phyloP scores from a whole-genome alignment of 1,140 invertebrate species.

The Papilio xuthus region DNA sequence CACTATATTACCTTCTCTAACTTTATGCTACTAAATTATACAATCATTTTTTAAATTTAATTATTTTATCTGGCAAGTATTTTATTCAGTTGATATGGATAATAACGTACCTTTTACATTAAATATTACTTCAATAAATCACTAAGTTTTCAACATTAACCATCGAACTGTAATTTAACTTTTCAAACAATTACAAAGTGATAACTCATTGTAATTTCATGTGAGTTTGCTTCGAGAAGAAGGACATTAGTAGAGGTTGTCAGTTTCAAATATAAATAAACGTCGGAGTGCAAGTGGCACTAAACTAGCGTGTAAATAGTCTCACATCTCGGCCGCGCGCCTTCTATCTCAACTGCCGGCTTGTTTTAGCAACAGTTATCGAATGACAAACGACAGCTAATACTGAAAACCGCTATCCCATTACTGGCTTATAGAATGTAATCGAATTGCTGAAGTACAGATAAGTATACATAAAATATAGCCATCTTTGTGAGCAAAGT shows the following conservation, averaged over 20 bases:
- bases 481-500: neutral
- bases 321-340: slow-evolving; percentile 19
- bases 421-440: slow-evolving; percentile 18
- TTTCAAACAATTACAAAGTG: neutral
- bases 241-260: neutral
- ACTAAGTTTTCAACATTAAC: no score
- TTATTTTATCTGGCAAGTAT: neutral
- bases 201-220: neutral
- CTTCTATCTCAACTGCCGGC: neutral
- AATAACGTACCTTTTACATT: no score
- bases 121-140: no score
- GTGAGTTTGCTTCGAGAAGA: slow-evolving; percentile 3
- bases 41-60: neutral
- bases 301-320: slow-evolving; percentile 31
- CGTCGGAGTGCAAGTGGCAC: slow-evolving; percentile 9
- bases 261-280: slow-evolving; percentile 26
- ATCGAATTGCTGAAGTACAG: neutral
- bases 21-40: neutral
- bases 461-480: neutral
- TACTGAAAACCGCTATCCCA: slow-evolving; percentile 31
- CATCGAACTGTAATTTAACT: neutral
- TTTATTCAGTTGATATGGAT: neutral
- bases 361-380: slow-evolving; percentile 34
- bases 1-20: neutral
- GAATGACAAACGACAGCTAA: slow-evolving; percentile 32